Evolutionary conservation across 2,888 invertebrate genomes (phyloP).

Genomic region (Heliconius ethilla): DNA sequence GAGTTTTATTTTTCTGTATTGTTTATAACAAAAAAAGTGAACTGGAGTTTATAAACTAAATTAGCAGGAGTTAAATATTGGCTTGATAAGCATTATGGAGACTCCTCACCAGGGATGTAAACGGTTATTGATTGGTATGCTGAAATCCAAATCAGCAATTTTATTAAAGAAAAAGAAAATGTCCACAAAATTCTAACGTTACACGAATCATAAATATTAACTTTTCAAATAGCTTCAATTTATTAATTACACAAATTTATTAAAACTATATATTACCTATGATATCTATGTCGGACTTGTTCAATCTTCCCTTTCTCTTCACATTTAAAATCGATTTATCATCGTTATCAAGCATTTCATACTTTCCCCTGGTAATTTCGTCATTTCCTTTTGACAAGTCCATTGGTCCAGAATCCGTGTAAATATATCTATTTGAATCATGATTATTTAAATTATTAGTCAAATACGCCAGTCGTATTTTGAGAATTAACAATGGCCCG

Average conservation of each 20-base stretch:
- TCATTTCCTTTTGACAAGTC: slow-evolving; percentile 44
- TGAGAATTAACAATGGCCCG: slow-evolving; percentile 67
- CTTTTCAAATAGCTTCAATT: neutral
- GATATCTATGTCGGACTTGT: slow-evolving; percentile 48
- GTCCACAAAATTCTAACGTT: too few species aligned
- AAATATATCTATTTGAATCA: slow-evolving; percentile 47
- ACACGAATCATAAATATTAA: neutral
- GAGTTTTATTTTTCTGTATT: too few species aligned
- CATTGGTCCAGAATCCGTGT: slow-evolving; percentile 46
- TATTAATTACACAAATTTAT: neutral
- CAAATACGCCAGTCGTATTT: slow-evolving; percentile 66
- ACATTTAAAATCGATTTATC: slow-evolving; percentile 53
- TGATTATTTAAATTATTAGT: slow-evolving; percentile 55
- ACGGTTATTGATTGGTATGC: too few species aligned
- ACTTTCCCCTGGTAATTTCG: slow-evolving; percentile 47
- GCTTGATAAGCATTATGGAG: too few species aligned
- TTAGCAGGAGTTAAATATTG: too few species aligned
- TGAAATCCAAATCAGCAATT: too few species aligned
- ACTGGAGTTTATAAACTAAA: too few species aligned
- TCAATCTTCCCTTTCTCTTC: slow-evolving; percentile 57
- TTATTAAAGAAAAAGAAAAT: too few species aligned
- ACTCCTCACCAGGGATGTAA: too few species aligned
- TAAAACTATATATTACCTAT: slow-evolving; percentile 34
- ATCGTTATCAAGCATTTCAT: slow-evolving; percentile 46
- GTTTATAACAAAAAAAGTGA: too few species aligned